Evolutionary conservation across 2,797 vertebrate genomes (phyloP).

Genomic region (Cetoscarus ocellatus): DNA sequence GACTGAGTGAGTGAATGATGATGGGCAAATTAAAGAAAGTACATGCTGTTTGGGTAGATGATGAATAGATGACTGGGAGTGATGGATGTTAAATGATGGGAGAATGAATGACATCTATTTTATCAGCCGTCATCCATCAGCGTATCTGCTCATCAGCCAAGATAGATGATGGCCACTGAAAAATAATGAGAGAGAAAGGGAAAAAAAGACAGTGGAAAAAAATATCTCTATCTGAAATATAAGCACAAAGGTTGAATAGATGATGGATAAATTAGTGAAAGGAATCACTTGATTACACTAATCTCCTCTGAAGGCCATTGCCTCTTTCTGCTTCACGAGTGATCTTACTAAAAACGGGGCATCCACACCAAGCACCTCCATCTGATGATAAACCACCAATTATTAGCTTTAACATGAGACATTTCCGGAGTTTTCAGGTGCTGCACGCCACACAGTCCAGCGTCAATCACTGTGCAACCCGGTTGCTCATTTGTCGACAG

Average conservation of each 20-base stretch:
- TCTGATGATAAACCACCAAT: constrained; percentile 19
- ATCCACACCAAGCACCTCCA: not conserved
- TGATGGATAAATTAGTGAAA: not conserved
- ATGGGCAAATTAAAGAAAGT: constrained; percentile 13
- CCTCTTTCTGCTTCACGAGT: no score
- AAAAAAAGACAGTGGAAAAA: not conserved
- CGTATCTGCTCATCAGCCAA: constrained; percentile 7
- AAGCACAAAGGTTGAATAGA: constrained; percentile 8
- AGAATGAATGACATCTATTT: constrained; percentile 36
- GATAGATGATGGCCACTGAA: constrained; percentile 14
- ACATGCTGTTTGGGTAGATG: constrained; percentile 12
- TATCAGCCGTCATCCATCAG: constrained; percentile 24
- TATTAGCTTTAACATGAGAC: not conserved
- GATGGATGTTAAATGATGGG: constrained; percentile 20
- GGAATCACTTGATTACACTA: not conserved
- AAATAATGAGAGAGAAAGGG: not conserved
- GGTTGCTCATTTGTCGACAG: constrained; percentile 49
- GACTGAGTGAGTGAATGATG: not conserved
- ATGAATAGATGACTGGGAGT: constrained; percentile 27
- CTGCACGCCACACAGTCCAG: constrained; percentile 23
- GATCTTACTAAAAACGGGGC: not conserved
- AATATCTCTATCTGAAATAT: not conserved
- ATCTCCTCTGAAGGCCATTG: not conserved
- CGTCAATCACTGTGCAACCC: constrained; percentile 61
- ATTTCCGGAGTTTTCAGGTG: constrained; percentile 5